Evolutionary conservation across 2,888 invertebrate genomes (phyloP).

Genomic region (Noctua fimbriata): DNA sequence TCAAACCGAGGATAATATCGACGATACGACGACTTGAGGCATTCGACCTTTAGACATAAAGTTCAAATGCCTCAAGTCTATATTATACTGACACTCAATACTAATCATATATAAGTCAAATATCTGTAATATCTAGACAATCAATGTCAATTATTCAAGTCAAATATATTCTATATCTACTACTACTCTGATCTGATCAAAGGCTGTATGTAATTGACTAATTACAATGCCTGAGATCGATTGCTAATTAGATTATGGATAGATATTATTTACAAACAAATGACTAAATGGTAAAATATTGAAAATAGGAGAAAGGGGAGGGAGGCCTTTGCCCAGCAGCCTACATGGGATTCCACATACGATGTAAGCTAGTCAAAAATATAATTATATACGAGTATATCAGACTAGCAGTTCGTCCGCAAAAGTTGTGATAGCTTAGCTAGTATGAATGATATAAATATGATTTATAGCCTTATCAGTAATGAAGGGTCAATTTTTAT

Average conservation of each 20-base stretch:
- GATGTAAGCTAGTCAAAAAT: too few species aligned
- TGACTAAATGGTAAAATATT: background rate
- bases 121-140: background rate
- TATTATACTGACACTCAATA: background rate
- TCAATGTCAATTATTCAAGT: background rate
- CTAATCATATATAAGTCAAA: background rate
- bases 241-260: background rate
- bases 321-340: too few species aligned
- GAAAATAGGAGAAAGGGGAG: too few species aligned
- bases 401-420: too few species aligned
- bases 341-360: too few species aligned
- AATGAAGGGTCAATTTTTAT: too few species aligned
- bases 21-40: too few species aligned
- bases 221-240: background rate
- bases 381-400: too few species aligned
- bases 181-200: background rate
- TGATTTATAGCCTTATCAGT: too few species aligned
- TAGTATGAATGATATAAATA: too few species aligned
- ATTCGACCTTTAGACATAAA: background rate
- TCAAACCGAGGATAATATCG: background rate
- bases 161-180: background rate
- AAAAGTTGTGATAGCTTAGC: too few species aligned
- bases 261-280: constrained; percentile 4
- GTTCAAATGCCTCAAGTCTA: background rate
- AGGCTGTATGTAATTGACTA: constrained; percentile 11